phyloP scores from a whole-genome alignment of 2,797 vertebrate genomes.

The Melanogrammus aeglefinus region DNA sequence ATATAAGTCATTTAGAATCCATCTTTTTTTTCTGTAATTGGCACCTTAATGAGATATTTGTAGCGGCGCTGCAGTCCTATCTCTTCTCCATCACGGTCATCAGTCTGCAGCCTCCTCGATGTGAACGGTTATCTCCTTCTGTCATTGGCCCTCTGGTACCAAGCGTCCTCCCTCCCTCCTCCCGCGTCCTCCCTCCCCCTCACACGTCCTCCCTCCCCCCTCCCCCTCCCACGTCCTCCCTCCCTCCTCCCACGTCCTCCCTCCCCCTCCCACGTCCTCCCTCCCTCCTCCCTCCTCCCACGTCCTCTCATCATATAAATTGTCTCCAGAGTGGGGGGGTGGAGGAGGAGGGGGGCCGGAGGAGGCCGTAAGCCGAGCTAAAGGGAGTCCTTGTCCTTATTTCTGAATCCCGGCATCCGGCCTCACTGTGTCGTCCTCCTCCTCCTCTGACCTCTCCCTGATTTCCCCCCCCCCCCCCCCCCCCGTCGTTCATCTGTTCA shows the following conservation, averaged over 20 bases:
- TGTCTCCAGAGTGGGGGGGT: background rate
- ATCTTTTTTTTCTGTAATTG: background rate
- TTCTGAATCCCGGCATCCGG: conserved; percentile 7
- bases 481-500: conserved; percentile 9
- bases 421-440: conserved; percentile 11
- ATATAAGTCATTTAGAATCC: background rate
- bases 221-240: background rate
- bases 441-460: conserved; percentile 4
- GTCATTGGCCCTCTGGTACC: background rate
- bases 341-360: background rate
- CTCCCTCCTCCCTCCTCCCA: background rate
- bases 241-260: background rate
- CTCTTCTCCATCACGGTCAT: background rate
- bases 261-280: no score
- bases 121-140: background rate
- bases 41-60: background rate
- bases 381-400: conserved; percentile 28
- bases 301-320: background rate
- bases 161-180: background rate
- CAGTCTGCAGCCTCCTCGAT: background rate
- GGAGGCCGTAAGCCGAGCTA: conserved; percentile 8
- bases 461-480: no score
- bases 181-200: background rate
- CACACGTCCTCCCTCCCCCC: background rate
- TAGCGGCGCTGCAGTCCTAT: background rate